Evolutionary conservation across 2,797 vertebrate genomes (phyloP).

Genomic region (Chelon labrosus): DNA sequence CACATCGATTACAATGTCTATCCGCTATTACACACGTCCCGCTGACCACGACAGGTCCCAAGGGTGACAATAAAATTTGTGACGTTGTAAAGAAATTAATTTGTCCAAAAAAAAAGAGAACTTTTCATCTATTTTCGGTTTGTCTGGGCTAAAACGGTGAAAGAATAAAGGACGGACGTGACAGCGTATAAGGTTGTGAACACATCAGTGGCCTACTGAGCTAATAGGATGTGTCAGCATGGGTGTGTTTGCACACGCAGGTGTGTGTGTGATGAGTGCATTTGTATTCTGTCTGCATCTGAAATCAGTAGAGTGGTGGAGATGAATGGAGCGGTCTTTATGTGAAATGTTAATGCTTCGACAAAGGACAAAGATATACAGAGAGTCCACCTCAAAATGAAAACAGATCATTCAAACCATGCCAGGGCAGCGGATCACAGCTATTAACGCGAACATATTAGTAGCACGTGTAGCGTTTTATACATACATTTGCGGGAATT

Average conservation of each 20-base stretch:
- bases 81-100: background rate
- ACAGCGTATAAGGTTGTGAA: constrained; percentile 27
- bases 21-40: constrained; percentile 18
- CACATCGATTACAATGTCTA: constrained; percentile 8
- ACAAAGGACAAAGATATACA: constrained; percentile 7
- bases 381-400: background rate
- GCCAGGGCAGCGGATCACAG: background rate
- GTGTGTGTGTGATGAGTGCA: constrained; percentile 41
- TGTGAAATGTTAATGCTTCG: constrained; percentile 27
- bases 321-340: constrained; percentile 44
- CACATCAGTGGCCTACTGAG: constrained; percentile 33
- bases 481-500: no score
- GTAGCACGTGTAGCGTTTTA: no score
- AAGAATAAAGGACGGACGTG: constrained; percentile 21
- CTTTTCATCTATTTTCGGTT: constrained; percentile 19
- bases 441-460: background rate
- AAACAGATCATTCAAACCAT: background rate
- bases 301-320: constrained; percentile 37
- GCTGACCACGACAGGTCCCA: constrained; percentile 12
- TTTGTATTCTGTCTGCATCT: constrained; percentile 46
- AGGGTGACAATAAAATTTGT: constrained; percentile 4
- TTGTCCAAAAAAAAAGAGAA: constrained; percentile 16
- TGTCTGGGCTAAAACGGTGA: constrained; percentile 11
- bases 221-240: constrained; percentile 34
- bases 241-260: constrained; percentile 38